Percentiles rank a stretch among this genome's conserved stretches.
These are phyloP conservation scores for Nesogale talazaci DNA, from an alignment of 2,113 vertebrate genomes.

Conservation along the genomic window DNA sequence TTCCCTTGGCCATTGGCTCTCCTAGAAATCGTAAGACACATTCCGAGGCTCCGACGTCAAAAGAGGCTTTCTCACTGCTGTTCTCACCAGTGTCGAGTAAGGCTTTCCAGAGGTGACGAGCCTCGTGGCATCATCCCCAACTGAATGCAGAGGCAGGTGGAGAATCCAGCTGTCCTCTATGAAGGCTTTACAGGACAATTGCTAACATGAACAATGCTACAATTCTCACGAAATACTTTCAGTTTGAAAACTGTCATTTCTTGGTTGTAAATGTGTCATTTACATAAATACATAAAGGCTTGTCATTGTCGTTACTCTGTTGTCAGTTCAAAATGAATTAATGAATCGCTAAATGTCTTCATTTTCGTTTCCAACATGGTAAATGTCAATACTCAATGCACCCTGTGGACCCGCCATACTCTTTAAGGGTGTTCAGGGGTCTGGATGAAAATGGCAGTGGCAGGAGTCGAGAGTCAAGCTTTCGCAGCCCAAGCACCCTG, in stretches of 20 bases:
- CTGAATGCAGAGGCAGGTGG: not conserved
- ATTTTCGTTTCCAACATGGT: constrained; percentile 21
- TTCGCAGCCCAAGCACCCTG: not conserved
- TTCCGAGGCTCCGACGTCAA: not conserved
- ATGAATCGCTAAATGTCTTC: not conserved
- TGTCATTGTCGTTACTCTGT: not conserved
- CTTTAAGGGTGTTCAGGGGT: not conserved
- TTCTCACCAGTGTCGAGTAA: not conserved
- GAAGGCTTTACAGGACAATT: constrained; percentile 30
- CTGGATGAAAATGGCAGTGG: not conserved
- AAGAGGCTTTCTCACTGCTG: not conserved
- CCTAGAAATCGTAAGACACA: not conserved
- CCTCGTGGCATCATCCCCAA: not conserved
- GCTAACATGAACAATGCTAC: not conserved
- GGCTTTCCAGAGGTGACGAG: not conserved
- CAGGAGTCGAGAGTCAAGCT: not conserved
- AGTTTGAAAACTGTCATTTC: constrained; percentile 26
- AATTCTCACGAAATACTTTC: constrained; percentile 38
- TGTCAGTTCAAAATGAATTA: not conserved
- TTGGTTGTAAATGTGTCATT: constrained; percentile 28
- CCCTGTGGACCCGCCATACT: not conserved
- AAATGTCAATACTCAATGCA: not conserved
- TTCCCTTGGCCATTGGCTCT: not conserved
- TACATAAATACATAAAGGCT: not conserved
- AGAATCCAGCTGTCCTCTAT: not conserved